Conservation (phyloP, 2,888 invertebrate genomes). For the Resseliella maxima region DNA sequence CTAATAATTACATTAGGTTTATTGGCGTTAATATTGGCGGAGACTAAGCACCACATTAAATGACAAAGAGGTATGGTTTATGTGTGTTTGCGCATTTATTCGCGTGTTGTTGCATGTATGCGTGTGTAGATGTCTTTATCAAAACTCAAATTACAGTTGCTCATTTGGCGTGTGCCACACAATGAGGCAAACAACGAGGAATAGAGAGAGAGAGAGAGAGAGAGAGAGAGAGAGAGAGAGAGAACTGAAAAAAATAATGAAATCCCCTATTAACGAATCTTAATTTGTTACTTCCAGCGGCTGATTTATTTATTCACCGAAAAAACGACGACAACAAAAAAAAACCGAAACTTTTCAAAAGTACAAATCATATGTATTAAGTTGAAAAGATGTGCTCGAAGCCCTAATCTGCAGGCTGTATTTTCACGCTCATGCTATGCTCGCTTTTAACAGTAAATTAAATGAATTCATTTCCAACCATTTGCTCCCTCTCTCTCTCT, state of each 20-base stretch:
- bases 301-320: not conserved
- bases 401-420: not conserved
- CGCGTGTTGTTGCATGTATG: too few relatives aligned
- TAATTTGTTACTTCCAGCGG: not conserved
- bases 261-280: constrained; percentile 31
- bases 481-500: too few relatives aligned
- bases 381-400: not conserved
- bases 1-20: constrained; percentile 16
- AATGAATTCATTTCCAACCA: too few relatives aligned
- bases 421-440: too few relatives aligned
- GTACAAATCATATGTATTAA: constrained; percentile 43
- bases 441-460: not conserved
- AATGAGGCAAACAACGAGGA: too few relatives aligned
- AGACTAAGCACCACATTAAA: not conserved
- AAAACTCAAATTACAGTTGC: not conserved
- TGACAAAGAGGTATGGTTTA: not conserved
- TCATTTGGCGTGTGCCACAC: not conserved
- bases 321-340: not conserved
- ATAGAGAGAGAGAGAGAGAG: too few relatives aligned
- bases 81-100: too few relatives aligned
- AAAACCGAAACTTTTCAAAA: not conserved
- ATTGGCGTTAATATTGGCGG: not conserved
- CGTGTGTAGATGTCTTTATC: not conserved
- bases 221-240: not conserved
- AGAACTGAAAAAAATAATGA: not conserved